A percentile compares a stretch with the other conserved stretches of the same genome.
Conservation (phyloP, 2,113 vertebrate species). For the Myiopsitta monachus region DNA sequence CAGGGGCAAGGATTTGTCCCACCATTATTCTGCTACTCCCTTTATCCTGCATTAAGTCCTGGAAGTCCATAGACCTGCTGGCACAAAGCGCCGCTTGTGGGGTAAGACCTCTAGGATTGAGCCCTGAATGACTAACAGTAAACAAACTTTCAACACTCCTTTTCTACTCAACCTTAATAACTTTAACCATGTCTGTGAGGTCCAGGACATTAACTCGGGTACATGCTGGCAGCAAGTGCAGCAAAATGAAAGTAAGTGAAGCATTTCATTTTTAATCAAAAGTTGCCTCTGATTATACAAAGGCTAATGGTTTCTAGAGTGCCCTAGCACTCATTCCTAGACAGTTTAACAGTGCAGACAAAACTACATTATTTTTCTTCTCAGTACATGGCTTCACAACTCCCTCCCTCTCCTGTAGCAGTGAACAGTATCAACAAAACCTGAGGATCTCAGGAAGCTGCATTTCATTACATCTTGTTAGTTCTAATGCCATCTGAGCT, state of each 20-base stretch:
- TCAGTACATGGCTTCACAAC: not conserved
- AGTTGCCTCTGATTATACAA: not conserved
- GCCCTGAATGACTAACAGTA: not conserved
- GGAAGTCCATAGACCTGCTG: not conserved
- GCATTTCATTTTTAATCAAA: not conserved
- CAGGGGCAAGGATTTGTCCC: not conserved
- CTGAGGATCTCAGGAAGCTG: not conserved
- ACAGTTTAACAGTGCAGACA: not conserved
- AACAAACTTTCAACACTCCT: not conserved
- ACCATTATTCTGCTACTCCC: not conserved
- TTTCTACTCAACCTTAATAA: not conserved
- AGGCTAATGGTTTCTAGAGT: not conserved
- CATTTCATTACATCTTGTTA: not conserved
- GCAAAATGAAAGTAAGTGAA: not conserved
- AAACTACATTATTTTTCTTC: not conserved
- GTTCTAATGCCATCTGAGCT: not conserved
- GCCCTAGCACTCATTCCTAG: not conserved
- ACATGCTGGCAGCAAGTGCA: not conserved
- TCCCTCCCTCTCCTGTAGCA: not conserved
- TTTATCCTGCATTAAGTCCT: not conserved
- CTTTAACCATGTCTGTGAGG: not conserved
- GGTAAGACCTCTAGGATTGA: not conserved
- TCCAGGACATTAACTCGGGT: not conserved
- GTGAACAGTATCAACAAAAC: not conserved
- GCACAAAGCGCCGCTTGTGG: not conserved